Conservation (phyloP, 2,888 invertebrate genomes). For the Limnephilus lunatus region DNA sequence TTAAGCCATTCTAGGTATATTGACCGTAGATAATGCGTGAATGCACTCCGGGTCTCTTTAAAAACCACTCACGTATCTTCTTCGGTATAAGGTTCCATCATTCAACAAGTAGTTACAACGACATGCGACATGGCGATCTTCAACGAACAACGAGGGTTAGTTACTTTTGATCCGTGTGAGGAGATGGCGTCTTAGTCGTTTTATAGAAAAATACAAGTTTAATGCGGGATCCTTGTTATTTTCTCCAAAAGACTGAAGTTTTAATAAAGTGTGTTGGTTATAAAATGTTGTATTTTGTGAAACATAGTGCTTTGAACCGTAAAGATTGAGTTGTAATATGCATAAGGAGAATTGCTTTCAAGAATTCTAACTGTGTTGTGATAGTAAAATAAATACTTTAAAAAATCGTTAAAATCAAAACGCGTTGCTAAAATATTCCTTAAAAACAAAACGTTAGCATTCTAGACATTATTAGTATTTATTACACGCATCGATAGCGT, state of each 20-base stretch:
- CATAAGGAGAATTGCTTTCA: too few relatives aligned
- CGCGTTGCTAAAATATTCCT: not conserved
- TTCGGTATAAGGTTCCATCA: conserved; percentile 45
- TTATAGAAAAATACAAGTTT: not conserved
- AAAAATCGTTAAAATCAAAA: not conserved
- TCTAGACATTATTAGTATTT: too few relatives aligned
- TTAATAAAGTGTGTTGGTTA: not conserved
- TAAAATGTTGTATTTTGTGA: not conserved
- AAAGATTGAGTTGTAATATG: not conserved
- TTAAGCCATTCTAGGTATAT: conserved; percentile 45
- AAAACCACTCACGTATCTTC: conserved; percentile 60
- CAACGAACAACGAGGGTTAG: conserved; percentile 51
- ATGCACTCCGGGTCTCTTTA: conserved; percentile 58
- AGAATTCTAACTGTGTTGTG: not conserved
- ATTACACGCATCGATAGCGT: too few relatives aligned
- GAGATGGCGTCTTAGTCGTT: conserved; percentile 52
- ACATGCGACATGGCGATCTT: conserved; percentile 2
- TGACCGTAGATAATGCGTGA: conserved; percentile 61
- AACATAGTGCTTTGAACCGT: not conserved
- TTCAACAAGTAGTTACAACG: not conserved
- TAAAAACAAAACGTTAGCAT: too few relatives aligned
- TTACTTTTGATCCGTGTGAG: conserved; percentile 48
- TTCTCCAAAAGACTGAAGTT: not conserved
- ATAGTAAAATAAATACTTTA: not conserved
- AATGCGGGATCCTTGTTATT: not conserved